Base-by-base conservation (phyloP, 2,113 vertebrate species). In the Willisornis vidua region DNA sequence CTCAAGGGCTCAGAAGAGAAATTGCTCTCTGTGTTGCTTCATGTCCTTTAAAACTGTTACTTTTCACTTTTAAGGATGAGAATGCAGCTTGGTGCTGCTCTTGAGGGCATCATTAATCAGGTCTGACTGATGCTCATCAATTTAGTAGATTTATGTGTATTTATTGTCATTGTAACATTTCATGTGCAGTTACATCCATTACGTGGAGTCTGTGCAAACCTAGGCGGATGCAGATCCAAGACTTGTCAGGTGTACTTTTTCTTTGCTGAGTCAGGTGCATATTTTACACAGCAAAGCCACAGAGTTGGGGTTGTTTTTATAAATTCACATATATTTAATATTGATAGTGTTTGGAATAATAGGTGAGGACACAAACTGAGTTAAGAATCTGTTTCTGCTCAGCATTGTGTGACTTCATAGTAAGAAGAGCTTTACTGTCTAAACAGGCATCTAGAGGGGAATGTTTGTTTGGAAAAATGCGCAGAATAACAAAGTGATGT, bases 121-220 rank as follows among this genome's bases (percentile, higher is more conserved):
- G 35, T 63, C 68, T 86, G 72, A 80, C 54, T 85, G 82, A 74
- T 77, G 20, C 79, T 95, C 75, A 93, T 93, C 63, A 48, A 28
- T 95, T 95, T 33, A 57, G 82, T 71, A 86, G 94, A 96, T 96
- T 88, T 94, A 96, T 94, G 68, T 90, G 85, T 92, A 73, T 95
- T 86, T 94, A 76, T 93, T 90, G 77, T 90, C 89, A 87, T 26
- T 87, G 85, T 90, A 94, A 90, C 91, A 52, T 94, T 96, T 95
- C 72, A 80, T 74, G 82, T 88, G 67, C 75, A 5, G 59, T 93
- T 94, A 71, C 59, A 94, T 92, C 67, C 86, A 49, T 95, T 96
- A 86, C 55, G 63, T 0, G 0, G n/a, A 87, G 51, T 22, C 59
- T 6, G 13, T 81, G 63, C 49, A 83, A 90, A 89, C 39, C 5